Evolutionary conservation across 92 coral and sea anemone species (phyloP), one percentile per base, ranked within the genome.

Genomic region (Umimayanthus chanpuru): DNA sequence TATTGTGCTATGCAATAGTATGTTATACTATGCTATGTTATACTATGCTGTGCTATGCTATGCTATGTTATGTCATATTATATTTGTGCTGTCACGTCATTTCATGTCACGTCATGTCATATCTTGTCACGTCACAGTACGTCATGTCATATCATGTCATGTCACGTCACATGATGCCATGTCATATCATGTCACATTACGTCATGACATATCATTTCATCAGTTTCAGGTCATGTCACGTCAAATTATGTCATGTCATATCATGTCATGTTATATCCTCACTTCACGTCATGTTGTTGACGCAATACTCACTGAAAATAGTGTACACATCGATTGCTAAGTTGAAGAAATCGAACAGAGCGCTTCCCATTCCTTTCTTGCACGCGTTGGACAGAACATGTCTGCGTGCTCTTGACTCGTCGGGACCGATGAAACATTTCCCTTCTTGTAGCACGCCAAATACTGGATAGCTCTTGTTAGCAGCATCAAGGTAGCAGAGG

Each of bases 401-500:
- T 28, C 12, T 83, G 40, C 23, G 36, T 21, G 87, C 87, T 9
- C 78, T 30, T 6, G 44, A 1, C 1, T 10, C 23, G 25, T 83
- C 79, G 39, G 87, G 79, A 0, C 87, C 87, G 65, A 53, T 6
- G 38, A 68, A 83, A 47, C 87, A 83, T 32, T 83, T 71, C 40
- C 87, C 87, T 49, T 72, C 87, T 12, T 83, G 50, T 20, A 32
- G 61, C 26, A 83, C 74, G 1, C 65, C 87, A 6, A 83, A 83
- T 56, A 47, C 87, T 47, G 64, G 26, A 43, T 70, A 83, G 64
- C 38, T 47, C 66, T 40, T 71, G 10, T 58, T 44, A 20, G 87
- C 64, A 2, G 87, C 87, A 29, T 83, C 87, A 2, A 25, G 12
- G 26, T 83, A 83, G 66, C 78, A 83, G 26, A 83, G 76, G 56